Percentiles rank a stretch among this genome's conserved stretches.
phyloP scores from a whole-genome alignment of 2,113 vertebrate species.

The Candoia aspera region DNA sequence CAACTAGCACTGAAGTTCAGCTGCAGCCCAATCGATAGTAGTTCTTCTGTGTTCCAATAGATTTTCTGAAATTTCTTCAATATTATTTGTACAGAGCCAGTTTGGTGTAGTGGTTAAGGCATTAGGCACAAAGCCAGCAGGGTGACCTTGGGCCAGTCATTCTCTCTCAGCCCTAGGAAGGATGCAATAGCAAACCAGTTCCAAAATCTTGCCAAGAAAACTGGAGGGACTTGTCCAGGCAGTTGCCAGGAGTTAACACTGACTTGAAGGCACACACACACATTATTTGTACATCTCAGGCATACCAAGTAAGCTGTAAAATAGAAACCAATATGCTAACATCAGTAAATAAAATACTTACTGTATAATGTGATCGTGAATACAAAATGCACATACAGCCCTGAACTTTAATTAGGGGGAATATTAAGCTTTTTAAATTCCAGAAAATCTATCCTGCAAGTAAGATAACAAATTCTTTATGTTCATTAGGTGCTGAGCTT shows the following conservation, averaged over 20 bases:
- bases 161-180: neutral
- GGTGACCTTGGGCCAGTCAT: neutral
- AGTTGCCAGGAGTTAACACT: neutral
- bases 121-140: neutral
- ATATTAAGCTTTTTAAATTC: slow-evolving; percentile 23
- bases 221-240: neutral
- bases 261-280: neutral
- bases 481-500: slow-evolving; percentile 63
- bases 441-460: neutral
- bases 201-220: neutral
- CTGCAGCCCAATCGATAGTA: no score
- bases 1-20: no score
- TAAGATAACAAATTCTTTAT: slow-evolving; percentile 22
- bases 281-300: neutral
- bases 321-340: neutral
- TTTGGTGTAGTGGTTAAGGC: neutral
- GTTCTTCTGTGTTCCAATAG: no score
- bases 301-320: neutral
- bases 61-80: neutral
- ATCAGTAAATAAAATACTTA: neutral
- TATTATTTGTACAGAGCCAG: neutral
- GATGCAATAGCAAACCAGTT: neutral
- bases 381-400: neutral
- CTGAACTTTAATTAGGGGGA: neutral
- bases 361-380: neutral